Conservation (phyloP, 2,113 vertebrate species). For the Lipotes vexillifer region DNA sequence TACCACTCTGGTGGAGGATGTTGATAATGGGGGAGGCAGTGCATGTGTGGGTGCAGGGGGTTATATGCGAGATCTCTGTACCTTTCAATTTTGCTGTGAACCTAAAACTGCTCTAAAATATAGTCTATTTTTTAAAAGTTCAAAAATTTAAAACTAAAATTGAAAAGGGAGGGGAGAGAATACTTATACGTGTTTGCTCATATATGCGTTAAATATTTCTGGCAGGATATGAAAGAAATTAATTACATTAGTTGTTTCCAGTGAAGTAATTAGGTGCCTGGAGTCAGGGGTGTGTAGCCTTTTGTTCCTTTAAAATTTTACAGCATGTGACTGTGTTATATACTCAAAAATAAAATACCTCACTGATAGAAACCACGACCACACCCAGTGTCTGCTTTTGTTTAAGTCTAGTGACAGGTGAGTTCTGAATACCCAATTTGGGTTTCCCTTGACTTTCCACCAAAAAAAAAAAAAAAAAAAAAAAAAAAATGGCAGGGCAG, state of each 20-base stretch:
- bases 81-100: neutral
- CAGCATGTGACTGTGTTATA: neutral
- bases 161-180: neutral
- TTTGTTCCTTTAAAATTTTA: neutral
- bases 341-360: neutral
- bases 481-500: neutral
- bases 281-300: neutral
- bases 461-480: neutral
- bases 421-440: neutral
- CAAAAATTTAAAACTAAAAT: neutral
- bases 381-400: neutral
- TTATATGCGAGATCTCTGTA: neutral
- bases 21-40: neutral
- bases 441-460: neutral
- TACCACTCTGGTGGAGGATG: neutral
- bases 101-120: neutral
- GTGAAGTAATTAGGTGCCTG: neutral
- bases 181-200: neutral
- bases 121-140: neutral
- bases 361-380: neutral
- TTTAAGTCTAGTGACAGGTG: neutral
- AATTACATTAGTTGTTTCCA: neutral
- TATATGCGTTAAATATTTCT: neutral
- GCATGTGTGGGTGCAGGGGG: rapidly evolving
- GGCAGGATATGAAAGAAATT: neutral